A percentile compares a stretch with the other conserved stretches of the same genome.
These are phyloP conservation scores for Balaeniceps rex DNA, from an alignment of 2,113 vertebrate species.

Conservation along the genomic window DNA sequence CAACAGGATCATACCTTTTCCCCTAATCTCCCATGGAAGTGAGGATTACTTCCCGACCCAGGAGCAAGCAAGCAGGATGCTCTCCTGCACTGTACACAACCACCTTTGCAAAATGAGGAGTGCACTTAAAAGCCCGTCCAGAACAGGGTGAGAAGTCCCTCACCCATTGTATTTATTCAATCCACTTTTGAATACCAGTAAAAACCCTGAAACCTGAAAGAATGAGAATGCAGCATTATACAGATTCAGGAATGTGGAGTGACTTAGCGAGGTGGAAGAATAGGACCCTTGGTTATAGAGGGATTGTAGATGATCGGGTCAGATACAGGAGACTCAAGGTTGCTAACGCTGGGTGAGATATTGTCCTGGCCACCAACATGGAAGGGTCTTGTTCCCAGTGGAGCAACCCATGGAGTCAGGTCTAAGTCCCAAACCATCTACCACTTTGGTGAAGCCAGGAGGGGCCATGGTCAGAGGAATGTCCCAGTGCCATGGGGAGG, in stretches of 20 bases:
- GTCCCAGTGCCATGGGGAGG: neutral
- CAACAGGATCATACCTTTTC: neutral
- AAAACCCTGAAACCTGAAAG: neutral
- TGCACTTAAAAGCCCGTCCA: neutral
- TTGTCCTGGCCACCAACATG: neutral
- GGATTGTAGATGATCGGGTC: neutral
- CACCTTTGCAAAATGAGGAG: neutral
- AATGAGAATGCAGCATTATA: neutral
- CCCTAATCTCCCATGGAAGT: neutral
- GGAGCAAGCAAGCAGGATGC: neutral
- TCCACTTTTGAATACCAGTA: neutral
- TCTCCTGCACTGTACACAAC: neutral
- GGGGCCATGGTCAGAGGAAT: neutral
- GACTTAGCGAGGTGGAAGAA: neutral
- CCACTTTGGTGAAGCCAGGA: neutral
- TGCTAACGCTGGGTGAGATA: neutral
- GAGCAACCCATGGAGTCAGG: neutral
- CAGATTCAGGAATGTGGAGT: neutral
- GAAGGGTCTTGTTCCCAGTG: neutral
- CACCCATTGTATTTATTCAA: neutral
- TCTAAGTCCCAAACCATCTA: neutral
- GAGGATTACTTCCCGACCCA: neutral
- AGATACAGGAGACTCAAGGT: neutral
- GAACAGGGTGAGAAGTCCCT: neutral
- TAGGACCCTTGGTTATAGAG: neutral